phyloP scores from a whole-genome alignment of 1,140 invertebrate genomes.

The Diachasma alloeum region DNA sequence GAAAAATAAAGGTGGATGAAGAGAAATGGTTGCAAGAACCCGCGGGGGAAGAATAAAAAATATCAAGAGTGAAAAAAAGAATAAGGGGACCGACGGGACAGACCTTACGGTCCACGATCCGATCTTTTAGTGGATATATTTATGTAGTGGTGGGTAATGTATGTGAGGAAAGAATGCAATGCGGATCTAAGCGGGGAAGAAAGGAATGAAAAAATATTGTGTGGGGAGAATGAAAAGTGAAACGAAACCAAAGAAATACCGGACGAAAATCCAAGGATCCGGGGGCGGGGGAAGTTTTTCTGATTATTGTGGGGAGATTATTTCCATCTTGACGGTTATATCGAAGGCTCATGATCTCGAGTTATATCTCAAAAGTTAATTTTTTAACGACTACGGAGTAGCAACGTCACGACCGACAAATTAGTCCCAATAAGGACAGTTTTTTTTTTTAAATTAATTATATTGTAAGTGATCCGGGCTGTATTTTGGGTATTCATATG shows the following conservation, averaged over 20 bases:
- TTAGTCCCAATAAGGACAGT: too few relatives aligned
- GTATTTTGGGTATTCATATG: too few relatives aligned
- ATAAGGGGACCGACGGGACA: slow-evolving; percentile 4
- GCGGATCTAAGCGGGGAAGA: slow-evolving; percentile 16
- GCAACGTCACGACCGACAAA: too few relatives aligned
- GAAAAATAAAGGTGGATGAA: slow-evolving; percentile 6
- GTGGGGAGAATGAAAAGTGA: slow-evolving; percentile 2
- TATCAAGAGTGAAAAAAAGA: slow-evolving; percentile 8
- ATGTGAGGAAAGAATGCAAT: slow-evolving; percentile 31
- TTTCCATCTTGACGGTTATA: background rate
- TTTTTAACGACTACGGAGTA: too few relatives aligned
- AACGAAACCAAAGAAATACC: slow-evolving; percentile 13
- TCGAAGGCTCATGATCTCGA: background rate
- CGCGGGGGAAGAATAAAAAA: background rate
- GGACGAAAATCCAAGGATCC: background rate
- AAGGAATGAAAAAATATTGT: background rate
- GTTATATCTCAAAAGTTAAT: too few relatives aligned
- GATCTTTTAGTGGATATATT: slow-evolving; percentile 21
- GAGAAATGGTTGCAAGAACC: slow-evolving; percentile 4
- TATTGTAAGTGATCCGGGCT: too few relatives aligned
- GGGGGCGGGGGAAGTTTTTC: background rate
- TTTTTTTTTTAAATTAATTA: too few relatives aligned
- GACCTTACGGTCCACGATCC: slow-evolving; percentile 22
- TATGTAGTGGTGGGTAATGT: slow-evolving; percentile 13
- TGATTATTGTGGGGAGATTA: background rate